These are phyloP conservation scores for Salticus scenicus DNA, from an alignment of 2,888 invertebrate genomes.

Conservation along the genomic window DNA sequence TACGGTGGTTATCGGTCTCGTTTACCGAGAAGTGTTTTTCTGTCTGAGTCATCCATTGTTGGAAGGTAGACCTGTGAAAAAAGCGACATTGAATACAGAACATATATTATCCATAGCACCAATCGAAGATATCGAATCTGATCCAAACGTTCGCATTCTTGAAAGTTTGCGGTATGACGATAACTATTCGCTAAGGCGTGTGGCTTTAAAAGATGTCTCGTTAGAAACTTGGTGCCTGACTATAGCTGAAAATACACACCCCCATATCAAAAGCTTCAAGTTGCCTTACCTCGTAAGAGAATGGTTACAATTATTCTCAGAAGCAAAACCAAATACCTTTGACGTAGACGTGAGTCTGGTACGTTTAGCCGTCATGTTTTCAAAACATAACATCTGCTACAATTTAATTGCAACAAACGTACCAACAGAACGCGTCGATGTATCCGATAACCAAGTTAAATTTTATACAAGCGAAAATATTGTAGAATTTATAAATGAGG, in stretches of 20 bases:
- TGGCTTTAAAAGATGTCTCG: neutral
- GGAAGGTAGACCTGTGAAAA: neutral
- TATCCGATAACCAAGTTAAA: too few relatives aligned
- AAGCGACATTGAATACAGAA: neutral
- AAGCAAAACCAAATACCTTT: neutral
- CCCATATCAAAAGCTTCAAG: neutral
- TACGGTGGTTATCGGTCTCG: constrained; percentile 1
- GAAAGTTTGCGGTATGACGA: neutral
- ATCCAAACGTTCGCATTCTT: neutral
- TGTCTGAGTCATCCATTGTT: constrained; percentile 15
- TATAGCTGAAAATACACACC: neutral
- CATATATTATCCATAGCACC: too few relatives aligned
- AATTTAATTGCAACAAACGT: too few relatives aligned
- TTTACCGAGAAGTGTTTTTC: constrained; percentile 14
- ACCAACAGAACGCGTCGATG: too few relatives aligned
- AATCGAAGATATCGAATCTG: neutral
- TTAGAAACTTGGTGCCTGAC: constrained; percentile 13
- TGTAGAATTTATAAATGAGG: too few relatives aligned
- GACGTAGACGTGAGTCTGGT: neutral
- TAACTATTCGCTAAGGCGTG: neutral
- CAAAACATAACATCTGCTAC: constrained; percentile 14
- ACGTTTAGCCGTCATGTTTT: neutral
- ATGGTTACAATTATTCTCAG: neutral
- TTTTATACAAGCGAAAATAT: too few relatives aligned
- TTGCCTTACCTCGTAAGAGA: neutral